Percentiles rank a stretch among this genome's conserved stretches.
phyloP scores from a whole-genome alignment of 2,888 invertebrate genomes.

The Labia minor region DNA sequence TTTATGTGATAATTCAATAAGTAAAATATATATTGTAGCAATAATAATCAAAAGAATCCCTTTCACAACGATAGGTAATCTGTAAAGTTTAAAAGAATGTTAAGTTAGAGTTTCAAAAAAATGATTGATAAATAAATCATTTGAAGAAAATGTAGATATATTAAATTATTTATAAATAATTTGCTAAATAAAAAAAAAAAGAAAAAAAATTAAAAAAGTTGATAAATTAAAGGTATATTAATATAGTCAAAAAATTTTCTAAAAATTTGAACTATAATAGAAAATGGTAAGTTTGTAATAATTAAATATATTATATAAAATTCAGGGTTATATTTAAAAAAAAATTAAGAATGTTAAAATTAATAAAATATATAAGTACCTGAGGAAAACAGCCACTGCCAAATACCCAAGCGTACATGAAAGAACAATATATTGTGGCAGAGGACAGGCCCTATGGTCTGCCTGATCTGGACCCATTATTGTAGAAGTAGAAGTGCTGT shows the following conservation, averaged over 20 bases:
- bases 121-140: conserved; percentile 78
- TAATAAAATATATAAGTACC: too few relatives aligned
- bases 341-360: neutral
- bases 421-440: conserved; percentile 78
- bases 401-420: conserved; percentile 76
- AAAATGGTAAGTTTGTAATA: too few relatives aligned
- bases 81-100: conserved; percentile 74
- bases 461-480: conserved; percentile 30
- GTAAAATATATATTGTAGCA: conserved; percentile 66
- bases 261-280: too few relatives aligned
- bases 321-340: too few relatives aligned
- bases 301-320: too few relatives aligned
- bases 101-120: conserved; percentile 71
- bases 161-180: too few relatives aligned
- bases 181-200: too few relatives aligned
- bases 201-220: neutral
- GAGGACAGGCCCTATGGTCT: conserved; percentile 67
- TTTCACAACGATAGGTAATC: conserved; percentile 73
- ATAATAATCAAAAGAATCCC: conserved; percentile 63
- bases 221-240: too few relatives aligned
- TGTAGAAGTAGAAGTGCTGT: conserved; percentile 40
- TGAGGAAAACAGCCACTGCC: conserved; percentile 72
- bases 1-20: conserved; percentile 70
- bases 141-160: conserved; percentile 74
- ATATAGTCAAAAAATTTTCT: too few relatives aligned